Evolutionary conservation across 1,140 invertebrate species (phyloP), one percentile per base, ranked within the genome.

Genomic region (Brachionus angularis): DNA sequence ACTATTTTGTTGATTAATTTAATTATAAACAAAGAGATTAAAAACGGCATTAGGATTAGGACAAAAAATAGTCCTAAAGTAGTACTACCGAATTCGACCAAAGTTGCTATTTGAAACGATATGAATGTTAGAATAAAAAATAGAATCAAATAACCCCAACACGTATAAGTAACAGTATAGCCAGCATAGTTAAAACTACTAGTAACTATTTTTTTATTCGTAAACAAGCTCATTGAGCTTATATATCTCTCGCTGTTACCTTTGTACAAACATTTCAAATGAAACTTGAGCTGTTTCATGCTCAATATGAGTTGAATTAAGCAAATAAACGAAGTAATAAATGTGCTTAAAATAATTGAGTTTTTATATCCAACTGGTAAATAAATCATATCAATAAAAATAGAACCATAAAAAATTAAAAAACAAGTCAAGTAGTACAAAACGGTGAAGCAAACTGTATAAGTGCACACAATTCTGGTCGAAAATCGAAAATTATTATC

Each of bases 371-470:
- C 31, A n/a, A 42, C 46, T 23, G 62, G 62, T 8, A 67, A 33
- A 33, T 67, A 47, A 23, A 67, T 46, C 8, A 67, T n/a, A 18
- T 50, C 42, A 47, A 67, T 67, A 46, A 67, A 67, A 21, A 67
- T 47, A 12, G 62, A 67, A 5, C 62, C 62, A 21, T 71, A 71
- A 36, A 71, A 71, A 2, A 33, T 46, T 18, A 61, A 21, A 33
- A 47, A 52, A 58, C 70, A 71, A 16, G 50, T 34, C 1, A 55
- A 58, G 49, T 71, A 71, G 27, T 58, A 55, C n/a, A 71, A 33
- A 16, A 71, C 47, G 3, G 47, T 50, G 31, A 55, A 44, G 49
- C 27, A 50, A 29, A 58, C 52, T 23, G 52, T 58, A 27, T 55
- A 71, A 5, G 70, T 47, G 21, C 50, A 71, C 4, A 71, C 12